phyloP scores from a whole-genome alignment of 2,113 vertebrate species.

The mouse (Mus musculus) region DNA sequence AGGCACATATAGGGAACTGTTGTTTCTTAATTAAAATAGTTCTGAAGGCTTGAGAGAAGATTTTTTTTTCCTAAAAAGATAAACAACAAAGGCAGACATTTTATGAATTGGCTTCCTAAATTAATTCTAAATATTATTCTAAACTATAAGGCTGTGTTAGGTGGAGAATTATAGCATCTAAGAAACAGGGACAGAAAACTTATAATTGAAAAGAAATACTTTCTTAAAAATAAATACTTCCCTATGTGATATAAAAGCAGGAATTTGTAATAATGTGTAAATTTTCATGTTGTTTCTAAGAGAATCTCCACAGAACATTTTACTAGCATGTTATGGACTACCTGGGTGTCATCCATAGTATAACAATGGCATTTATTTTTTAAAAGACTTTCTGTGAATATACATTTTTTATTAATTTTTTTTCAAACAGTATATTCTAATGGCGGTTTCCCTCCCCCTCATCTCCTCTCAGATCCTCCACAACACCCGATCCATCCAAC shows the following conservation, averaged over 20 bases:
- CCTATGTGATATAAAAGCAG: neutral
- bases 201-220: constrained; percentile 4
- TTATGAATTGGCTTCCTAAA: neutral
- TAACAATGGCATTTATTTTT: constrained; percentile 47
- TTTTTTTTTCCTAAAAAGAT: constrained; percentile 27
- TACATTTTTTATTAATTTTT: neutral
- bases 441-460: neutral
- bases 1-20: neutral
- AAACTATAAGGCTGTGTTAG: neutral
- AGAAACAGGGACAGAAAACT: neutral
- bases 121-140: constrained; percentile 23
- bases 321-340: neutral
- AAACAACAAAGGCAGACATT: constrained; percentile 15
- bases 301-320: neutral
- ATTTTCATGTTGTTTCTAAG: constrained; percentile 52
- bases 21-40: constrained; percentile 44
- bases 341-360: neutral
- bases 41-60: neutral
- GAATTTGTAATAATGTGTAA: neutral
- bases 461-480: neutral
- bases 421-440: neutral
- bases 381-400: neutral
- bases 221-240: constrained; percentile 47
- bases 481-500: neutral
- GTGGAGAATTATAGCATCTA: neutral